Evolutionary conservation across 2,113 vertebrate species (phyloP).

Genomic region (Ailurus styani): DNA sequence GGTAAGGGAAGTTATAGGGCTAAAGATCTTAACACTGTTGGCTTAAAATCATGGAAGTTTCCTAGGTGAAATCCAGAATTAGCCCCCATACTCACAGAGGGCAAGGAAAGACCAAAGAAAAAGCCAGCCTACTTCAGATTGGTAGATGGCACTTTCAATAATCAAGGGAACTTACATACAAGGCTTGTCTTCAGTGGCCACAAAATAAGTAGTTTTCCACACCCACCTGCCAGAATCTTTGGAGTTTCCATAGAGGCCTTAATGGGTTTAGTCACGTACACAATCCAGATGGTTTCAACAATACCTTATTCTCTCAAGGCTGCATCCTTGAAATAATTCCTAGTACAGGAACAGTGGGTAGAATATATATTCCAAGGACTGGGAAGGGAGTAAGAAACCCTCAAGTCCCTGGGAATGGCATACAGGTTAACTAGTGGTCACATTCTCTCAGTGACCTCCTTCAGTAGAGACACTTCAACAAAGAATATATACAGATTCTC

Average conservation of each 20-base stretch:
- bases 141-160: not conserved
- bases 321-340: not conserved
- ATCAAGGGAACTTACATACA: not conserved
- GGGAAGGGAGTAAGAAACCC: not conserved
- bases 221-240: not conserved
- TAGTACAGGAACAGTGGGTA: not conserved
- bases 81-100: not conserved
- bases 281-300: not conserved
- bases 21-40: not conserved
- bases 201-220: not conserved
- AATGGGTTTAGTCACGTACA: not conserved
- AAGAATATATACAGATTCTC: not conserved
- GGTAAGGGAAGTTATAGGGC: not conserved
- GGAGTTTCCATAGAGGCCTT: not conserved
- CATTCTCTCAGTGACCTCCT: not conserved
- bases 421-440: not conserved
- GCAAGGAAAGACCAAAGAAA: not conserved
- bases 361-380: not conserved
- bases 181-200: no score
- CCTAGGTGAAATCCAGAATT: not conserved
- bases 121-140: not conserved
- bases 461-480: not conserved
- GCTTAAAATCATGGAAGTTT: not conserved
- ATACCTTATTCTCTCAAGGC: not conserved
- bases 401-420: not conserved